phyloP scores from a whole-genome alignment of 2,888 invertebrate genomes.

The Polymixis lichenea region DNA sequence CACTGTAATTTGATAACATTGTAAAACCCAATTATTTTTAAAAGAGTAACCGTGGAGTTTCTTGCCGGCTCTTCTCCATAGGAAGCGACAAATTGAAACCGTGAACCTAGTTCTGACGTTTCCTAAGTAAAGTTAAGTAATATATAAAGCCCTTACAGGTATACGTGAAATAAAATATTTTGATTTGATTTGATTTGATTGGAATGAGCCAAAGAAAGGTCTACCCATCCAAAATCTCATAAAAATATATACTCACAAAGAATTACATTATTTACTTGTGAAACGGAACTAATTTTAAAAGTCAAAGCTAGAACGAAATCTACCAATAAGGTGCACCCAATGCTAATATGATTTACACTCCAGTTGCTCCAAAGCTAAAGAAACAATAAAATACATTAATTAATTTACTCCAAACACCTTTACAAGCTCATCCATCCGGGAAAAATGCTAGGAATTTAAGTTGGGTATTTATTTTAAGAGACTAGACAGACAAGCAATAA shows the following conservation, averaged over 20 bases:
- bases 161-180: too few species aligned
- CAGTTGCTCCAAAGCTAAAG: conserved; percentile 13
- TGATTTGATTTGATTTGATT: too few species aligned
- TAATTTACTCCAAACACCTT: conserved; percentile 45
- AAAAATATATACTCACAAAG: background rate
- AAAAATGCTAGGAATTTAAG: conserved; percentile 30
- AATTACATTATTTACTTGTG: too few species aligned
- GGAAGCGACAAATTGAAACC: too few species aligned
- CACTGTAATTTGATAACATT: too few species aligned
- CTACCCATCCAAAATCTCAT: background rate
- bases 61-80: too few species aligned
- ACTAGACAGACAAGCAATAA: background rate
- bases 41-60: too few species aligned
- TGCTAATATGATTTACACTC: conserved; percentile 42
- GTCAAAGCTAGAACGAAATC: background rate
- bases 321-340: conserved; percentile 13
- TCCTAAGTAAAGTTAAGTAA: too few species aligned
- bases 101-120: too few species aligned
- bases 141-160: too few species aligned
- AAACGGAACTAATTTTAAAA: background rate
- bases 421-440: conserved; percentile 25
- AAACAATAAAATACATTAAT: conserved; percentile 54
- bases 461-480: conserved; percentile 37
- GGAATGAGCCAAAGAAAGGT: background rate
- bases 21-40: too few species aligned